Evolutionary conservation across 2,113 vertebrate species (phyloP).

Genomic region (Sprattus sprattus): DNA sequence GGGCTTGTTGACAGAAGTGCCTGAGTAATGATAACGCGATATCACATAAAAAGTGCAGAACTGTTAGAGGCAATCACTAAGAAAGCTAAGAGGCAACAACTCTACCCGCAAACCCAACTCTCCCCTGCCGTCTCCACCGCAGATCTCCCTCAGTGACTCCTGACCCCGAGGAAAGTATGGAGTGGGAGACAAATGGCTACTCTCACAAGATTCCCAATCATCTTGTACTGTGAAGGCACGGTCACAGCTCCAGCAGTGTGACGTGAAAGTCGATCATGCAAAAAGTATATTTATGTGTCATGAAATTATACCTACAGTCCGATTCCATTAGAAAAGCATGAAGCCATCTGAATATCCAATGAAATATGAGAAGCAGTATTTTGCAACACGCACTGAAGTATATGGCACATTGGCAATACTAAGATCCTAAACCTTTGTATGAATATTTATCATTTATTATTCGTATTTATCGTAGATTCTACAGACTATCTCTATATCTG

Average conservation of each 20-base stretch:
- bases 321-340: background rate
- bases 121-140: background rate
- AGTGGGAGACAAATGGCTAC: background rate
- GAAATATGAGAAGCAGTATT: background rate
- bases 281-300: background rate
- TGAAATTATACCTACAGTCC: background rate
- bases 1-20: constrained; percentile 1
- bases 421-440: background rate
- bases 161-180: background rate
- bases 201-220: background rate
- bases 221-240: background rate
- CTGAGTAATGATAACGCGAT: background rate
- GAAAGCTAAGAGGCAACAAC: background rate
- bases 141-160: background rate
- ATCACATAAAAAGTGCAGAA: background rate
- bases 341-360: background rate
- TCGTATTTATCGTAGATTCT: background rate
- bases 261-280: background rate
- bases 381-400: background rate
- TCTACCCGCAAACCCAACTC: background rate
- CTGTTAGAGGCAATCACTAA: background rate
- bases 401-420: background rate
- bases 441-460: background rate
- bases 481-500: background rate
- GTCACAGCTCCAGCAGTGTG: background rate